Evolutionary conservation across 2,797 vertebrate genomes (phyloP).

Genomic region (Centropyge bicolor): DNA sequence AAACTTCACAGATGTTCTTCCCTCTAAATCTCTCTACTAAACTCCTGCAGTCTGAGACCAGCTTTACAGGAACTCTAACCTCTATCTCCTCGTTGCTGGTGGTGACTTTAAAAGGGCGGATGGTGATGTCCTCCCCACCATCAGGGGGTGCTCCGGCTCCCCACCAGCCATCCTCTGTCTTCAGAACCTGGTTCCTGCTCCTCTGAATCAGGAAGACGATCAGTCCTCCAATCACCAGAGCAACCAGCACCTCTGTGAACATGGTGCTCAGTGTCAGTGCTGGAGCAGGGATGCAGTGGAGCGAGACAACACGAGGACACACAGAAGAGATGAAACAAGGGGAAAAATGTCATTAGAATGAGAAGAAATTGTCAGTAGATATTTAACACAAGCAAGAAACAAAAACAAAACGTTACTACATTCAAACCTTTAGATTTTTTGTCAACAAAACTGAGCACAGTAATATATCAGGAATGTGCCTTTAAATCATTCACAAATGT

Average conservation of each 20-base stretch:
- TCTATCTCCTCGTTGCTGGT: conserved; percentile 86
- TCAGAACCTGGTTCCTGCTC: conserved; percentile 79
- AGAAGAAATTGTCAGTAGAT: background rate
- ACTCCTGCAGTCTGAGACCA: no score
- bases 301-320: background rate
- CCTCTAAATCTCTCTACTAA: no score
- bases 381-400: background rate
- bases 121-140: conserved; percentile 77
- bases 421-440: no score
- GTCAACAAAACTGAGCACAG: background rate
- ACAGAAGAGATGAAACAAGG: background rate
- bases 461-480: background rate
- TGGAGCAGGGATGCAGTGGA: background rate
- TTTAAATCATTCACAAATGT: no score
- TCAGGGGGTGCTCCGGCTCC: conserved; percentile 74
- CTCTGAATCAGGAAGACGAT: conserved; percentile 82
- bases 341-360: background rate
- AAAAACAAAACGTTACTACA: background rate
- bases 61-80: conserved; percentile 72
- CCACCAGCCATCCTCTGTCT: conserved; percentile 91
- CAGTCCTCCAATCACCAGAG: conserved; percentile 81
- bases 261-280: conserved; percentile 64
- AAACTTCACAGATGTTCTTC: no score
- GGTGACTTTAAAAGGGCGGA: conserved; percentile 85
- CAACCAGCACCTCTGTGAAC: conserved; percentile 76